Conservation (phyloP, 23 tunicate species). For the Halocynthia aurantium region DNA sequence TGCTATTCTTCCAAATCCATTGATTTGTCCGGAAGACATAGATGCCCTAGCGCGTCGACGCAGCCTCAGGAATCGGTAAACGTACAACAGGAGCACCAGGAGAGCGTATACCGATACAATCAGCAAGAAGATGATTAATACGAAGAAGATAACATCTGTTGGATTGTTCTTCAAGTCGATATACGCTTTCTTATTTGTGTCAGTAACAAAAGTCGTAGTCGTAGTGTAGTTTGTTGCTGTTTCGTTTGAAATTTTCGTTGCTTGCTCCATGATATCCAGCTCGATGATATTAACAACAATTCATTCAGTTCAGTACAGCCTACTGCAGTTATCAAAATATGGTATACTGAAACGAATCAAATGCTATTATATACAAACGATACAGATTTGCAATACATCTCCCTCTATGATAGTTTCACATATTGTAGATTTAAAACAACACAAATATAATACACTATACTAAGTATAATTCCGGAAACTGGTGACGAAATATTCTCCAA, state of each 20-base stretch:
- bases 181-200: background rate
- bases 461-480: too few relatives aligned
- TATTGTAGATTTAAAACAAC: too few relatives aligned
- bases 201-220: background rate
- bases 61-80: conserved; percentile 16
- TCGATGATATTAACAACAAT: background rate
- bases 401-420: too few relatives aligned
- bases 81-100: background rate
- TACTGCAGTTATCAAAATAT: too few relatives aligned
- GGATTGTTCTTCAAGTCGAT: background rate
- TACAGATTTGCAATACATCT: too few relatives aligned
- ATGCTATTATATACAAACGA: too few relatives aligned
- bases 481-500: too few relatives aligned
- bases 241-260: background rate
- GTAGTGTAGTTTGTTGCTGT: background rate
- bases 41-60: background rate
- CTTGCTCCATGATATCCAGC: background rate
- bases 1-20: conserved; percentile 3
- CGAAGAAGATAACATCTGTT: background rate
- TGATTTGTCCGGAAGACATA: background rate
- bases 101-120: background rate
- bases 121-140: background rate
- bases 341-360: too few relatives aligned
- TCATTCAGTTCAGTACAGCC: too few relatives aligned
- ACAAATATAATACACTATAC: too few relatives aligned